Evolutionary conservation across 2,888 invertebrate genomes (phyloP).

Genomic region (Notodonta ziczac): DNA sequence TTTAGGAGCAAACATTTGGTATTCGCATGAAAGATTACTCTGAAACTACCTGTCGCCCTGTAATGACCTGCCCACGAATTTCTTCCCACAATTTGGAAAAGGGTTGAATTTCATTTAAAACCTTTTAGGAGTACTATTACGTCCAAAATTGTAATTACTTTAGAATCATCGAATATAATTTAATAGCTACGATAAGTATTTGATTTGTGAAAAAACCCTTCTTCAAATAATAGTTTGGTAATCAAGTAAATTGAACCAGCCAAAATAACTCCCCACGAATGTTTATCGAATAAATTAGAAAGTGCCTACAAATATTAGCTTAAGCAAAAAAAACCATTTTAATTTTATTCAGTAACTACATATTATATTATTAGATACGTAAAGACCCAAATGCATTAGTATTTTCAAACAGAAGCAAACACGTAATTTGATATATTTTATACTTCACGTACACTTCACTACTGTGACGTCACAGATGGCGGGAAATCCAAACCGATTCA

Average conservation of each 20-base stretch:
- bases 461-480: no score
- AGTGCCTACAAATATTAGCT: no score
- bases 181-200: neutral
- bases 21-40: neutral
- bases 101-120: constrained; percentile 7
- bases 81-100: constrained; percentile 6
- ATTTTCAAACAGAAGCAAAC: no score
- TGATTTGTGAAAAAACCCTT: neutral
- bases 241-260: neutral
- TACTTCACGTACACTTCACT: no score
- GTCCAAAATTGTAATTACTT: constrained; percentile 4
- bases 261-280: neutral
- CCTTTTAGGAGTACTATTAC: constrained; percentile 4
- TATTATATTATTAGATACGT: no score
- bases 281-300: constrained; percentile 10
- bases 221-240: neutral
- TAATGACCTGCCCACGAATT: constrained; percentile 4
- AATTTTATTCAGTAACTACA: no score
- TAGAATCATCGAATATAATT: constrained; percentile 2
- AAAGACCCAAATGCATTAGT: no score
- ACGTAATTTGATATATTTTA: constrained; percentile 8
- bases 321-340: no score
- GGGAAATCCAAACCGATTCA: no score
- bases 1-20: neutral
- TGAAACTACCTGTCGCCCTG: constrained; percentile 2